Base-by-base conservation (phyloP, 2,888 invertebrate species). In the Cephus nigrinus region DNA sequence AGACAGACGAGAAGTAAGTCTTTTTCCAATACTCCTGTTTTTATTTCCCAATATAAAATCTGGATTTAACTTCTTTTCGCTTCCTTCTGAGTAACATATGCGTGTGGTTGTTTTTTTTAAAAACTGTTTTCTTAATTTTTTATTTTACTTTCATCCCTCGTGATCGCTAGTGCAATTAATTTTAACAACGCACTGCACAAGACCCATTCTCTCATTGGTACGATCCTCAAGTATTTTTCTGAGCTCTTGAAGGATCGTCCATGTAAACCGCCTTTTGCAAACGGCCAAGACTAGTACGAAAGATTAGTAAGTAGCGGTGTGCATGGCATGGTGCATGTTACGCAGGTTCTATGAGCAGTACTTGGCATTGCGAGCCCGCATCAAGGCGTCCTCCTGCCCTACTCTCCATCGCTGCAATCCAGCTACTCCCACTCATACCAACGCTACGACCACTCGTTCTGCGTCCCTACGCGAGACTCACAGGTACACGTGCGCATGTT, bases 291-390 rank as follows among this genome's bases (percentile, higher is more conserved):
- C 55, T 1, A 55, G 55, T 55, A 55, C 79, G 79, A 79, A 79
- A 85, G 75, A 81, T 83, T 86, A 86, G 85, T 83, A 84, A 79
- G 83, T 86, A 88, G 88, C 85, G 81, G 85, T 87, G 86, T 86
- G 91, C 91, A 90, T 91, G 91, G 91, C 90, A 90, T 89, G 88
- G 81, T 90, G 91, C 91, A 91, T 91, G 91, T 91, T 91, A 86
- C 89, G 92, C 94, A 97, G 97, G 95, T 97, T 97, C 95, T 96
- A 96, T 95, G 95, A 96, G 93, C 96, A 96, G 93, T 96, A 96
- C 93, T 94, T 95, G 93, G 96, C 96, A 94, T 95, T 97, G 93
- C 95, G 96, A 92, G 96, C 96, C 92, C 96, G 97, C 93, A 97
- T 97, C 93, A 96, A 96, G 94, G 96, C 96, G 91, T 95, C 95